These are phyloP conservation scores for Diploscapter pachys DNA, from an alignment of 1,140 invertebrate species.

Conservation along the genomic window DNA sequence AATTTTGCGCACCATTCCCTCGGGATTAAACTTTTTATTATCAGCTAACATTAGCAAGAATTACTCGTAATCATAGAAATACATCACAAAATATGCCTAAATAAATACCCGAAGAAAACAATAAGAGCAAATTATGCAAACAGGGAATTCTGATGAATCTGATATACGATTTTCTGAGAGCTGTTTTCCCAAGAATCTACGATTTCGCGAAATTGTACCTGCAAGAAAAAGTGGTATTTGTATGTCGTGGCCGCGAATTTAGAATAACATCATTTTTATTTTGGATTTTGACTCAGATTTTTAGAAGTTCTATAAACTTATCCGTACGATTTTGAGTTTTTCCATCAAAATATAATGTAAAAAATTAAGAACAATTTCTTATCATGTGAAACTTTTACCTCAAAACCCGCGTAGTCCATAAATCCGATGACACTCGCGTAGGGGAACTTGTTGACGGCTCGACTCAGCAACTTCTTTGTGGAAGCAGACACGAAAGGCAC, in stretches of 20 bases:
- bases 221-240: conserved; percentile 1
- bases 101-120: too few relatives aligned
- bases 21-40: too few relatives aligned
- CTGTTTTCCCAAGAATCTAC: too few relatives aligned
- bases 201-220: background rate
- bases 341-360: conserved; percentile 1
- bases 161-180: too few relatives aligned
- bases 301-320: too few relatives aligned
- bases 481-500: conserved; percentile 2
- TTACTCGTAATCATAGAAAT: too few relatives aligned
- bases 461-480: conserved; percentile 8
- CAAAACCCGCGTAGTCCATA: background rate
- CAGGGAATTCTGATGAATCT: too few relatives aligned
- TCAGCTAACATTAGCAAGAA: too few relatives aligned
- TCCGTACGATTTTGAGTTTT: background rate
- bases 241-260: background rate
- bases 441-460: conserved; percentile 1
- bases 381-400: background rate
- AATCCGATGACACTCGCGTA: background rate
- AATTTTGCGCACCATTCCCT: too few relatives aligned
- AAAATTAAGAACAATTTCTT: background rate
- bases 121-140: too few relatives aligned
- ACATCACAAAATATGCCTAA: too few relatives aligned
- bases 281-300: background rate
- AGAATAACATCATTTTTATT: conserved; percentile 7